Percentiles rank a stretch among this genome's conserved stretches.
These are phyloP conservation scores for Drosophila differens DNA, from an alignment of 2,888 invertebrate genomes.

Conservation along the genomic window DNA sequence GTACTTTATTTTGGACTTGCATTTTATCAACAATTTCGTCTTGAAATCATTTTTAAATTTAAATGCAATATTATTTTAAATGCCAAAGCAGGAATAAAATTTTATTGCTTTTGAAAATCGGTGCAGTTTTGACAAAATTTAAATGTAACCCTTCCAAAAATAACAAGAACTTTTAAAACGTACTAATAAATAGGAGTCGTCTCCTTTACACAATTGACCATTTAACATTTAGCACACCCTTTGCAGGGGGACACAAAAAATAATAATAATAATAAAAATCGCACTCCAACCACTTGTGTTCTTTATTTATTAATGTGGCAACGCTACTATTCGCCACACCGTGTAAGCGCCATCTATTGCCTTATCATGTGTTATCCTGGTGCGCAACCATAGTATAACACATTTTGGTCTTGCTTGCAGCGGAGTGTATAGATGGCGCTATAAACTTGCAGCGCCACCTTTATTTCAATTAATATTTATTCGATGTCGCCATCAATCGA, in stretches of 20 bases:
- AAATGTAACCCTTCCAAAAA: background rate
- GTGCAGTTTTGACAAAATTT: background rate
- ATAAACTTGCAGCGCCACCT: constrained; percentile 6
- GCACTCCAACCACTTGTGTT: background rate
- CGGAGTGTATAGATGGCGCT: constrained; percentile 1
- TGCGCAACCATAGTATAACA: constrained; percentile 25
- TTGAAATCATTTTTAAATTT: background rate
- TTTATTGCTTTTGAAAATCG: background rate
- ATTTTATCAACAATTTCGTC: background rate
- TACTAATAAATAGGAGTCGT: background rate
- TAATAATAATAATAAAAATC: background rate
- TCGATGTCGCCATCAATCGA: background rate
- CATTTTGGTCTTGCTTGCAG: background rate
- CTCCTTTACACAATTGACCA: background rate
- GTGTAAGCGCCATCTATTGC: constrained; percentile 14
- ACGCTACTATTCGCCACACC: background rate
- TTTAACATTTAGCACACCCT: background rate
- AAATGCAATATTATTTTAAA: background rate
- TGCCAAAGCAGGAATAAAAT: background rate
- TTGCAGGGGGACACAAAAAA: background rate
- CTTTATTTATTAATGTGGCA: background rate
- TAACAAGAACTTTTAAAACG: background rate
- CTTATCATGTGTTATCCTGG: background rate
- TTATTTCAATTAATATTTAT: background rate
- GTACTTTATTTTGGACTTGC: background rate